These are phyloP conservation scores for Copsychus sechellarum DNA, from an alignment of 2,113 vertebrate species.

Conservation along the genomic window DNA sequence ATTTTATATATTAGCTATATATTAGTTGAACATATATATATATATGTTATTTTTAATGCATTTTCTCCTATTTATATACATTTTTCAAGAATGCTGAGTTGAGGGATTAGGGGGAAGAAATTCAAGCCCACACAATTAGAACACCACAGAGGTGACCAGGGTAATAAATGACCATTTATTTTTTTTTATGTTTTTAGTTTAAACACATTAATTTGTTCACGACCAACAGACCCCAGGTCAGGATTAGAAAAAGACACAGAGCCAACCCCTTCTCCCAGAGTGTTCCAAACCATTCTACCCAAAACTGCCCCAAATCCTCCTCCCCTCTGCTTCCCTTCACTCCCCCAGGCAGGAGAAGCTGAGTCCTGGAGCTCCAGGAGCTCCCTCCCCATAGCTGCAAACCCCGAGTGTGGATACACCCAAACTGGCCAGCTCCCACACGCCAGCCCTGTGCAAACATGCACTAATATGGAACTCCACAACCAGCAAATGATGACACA, in stretches of 20 bases:
- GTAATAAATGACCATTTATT: background rate
- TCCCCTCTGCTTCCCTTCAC: fast-evolving
- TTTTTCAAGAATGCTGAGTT: background rate
- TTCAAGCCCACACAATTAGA: background rate
- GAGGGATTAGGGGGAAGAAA: background rate
- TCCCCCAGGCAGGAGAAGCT: background rate
- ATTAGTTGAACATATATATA: no score
- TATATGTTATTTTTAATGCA: background rate
- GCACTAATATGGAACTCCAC: background rate
- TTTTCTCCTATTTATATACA: background rate
- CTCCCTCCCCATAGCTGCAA: background rate
- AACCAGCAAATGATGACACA: background rate
- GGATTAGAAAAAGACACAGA: background rate
- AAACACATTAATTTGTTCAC: background rate
- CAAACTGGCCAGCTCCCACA: background rate
- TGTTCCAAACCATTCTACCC: background rate
- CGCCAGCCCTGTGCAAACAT: background rate
- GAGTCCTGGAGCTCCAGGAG: background rate
- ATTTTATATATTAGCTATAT: background rate
- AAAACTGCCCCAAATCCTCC: background rate
- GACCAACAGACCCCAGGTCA: background rate
- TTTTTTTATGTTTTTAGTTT: background rate
- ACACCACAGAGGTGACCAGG: background rate
- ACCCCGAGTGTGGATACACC: background rate
- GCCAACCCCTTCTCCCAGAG: background rate